Percentiles rank a stretch among this genome's conserved stretches.
These are phyloP conservation scores for Peromyscus attwateri DNA, from an alignment of 2,797 vertebrate genomes.

Conservation along the genomic window DNA sequence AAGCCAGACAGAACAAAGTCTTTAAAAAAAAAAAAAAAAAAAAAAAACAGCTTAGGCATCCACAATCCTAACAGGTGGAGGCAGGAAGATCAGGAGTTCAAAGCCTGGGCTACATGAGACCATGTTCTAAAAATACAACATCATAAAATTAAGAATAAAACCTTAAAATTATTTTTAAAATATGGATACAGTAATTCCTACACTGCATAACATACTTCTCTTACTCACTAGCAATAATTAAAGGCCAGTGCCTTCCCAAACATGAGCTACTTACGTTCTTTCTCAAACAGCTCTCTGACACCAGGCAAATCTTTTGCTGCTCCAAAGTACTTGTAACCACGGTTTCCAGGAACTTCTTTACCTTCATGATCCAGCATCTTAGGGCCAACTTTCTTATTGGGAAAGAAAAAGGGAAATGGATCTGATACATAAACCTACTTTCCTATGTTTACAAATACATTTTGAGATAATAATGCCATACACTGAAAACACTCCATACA, in stretches of 20 bases:
- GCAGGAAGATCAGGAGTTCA: background rate
- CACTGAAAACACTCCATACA: background rate
- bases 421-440: background rate
- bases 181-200: background rate
- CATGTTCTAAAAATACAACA: background rate
- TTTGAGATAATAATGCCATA: slow-evolving; percentile 12
- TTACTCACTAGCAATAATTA: background rate
- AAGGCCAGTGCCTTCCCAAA: background rate
- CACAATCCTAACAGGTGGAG: background rate
- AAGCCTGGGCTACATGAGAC: background rate
- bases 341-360: slow-evolving; percentile 97
- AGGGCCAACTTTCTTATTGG: slow-evolving; percentile 93
- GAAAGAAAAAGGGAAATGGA: slow-evolving; percentile 60
- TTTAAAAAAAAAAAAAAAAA: background rate
- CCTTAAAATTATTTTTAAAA: background rate
- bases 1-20: background rate
- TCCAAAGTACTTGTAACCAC: slow-evolving; percentile 98
- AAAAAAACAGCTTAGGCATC: background rate
- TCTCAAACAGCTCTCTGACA: slow-evolving; percentile 97
- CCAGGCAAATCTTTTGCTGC: slow-evolving; percentile 97
- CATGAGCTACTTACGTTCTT: slow-evolving; percentile 93
- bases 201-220: fast-evolving
- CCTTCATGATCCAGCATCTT: slow-evolving; percentile 98
- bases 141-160: background rate
- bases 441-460: background rate